Evolutionary conservation across 2,113 vertebrate genomes (phyloP).

Genomic region (Protobothrops mucrosquamatus): DNA sequence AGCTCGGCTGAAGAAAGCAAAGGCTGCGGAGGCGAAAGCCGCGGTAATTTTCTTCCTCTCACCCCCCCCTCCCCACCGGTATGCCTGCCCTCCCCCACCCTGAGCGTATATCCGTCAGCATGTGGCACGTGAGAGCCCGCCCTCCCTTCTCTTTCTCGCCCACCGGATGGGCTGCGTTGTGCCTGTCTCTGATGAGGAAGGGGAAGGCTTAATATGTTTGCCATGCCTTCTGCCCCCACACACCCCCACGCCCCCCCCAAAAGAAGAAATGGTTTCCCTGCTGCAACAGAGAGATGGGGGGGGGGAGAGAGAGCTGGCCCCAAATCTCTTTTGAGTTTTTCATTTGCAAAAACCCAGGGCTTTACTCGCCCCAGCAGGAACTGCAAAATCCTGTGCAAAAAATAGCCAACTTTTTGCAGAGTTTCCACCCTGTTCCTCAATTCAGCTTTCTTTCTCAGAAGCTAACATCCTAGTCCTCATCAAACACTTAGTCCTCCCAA

Average conservation of each 20-base stretch:
- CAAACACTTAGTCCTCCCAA: not conserved
- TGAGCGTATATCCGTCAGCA: conserved; percentile 2
- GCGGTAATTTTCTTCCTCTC: conserved; percentile 75
- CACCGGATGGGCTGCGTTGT: conserved; percentile 2
- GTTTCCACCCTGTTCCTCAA: not conserved
- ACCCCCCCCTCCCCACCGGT: not conserved
- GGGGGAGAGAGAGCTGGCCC: not conserved
- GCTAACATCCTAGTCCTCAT: not conserved
- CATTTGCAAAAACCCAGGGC: not conserved
- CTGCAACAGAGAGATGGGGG: not conserved
- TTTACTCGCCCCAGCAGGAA: not conserved
- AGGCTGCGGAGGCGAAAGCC: conserved; percentile 90
- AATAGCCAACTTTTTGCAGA: not conserved
- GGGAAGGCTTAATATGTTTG: not conserved
- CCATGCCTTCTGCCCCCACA: too few species aligned
- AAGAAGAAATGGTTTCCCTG: not conserved
- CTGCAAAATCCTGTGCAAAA: not conserved
- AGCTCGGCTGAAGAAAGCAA: conserved; percentile 92
- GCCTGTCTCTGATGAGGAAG: not conserved
- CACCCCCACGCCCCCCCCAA: not conserved
- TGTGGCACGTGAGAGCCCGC: not conserved
- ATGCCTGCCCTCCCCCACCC: not conserved
- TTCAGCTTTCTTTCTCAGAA: not conserved
- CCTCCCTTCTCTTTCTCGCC: not conserved
- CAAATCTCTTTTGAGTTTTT: not conserved